Evolutionary conservation across 1,140 invertebrate genomes (phyloP).

Genomic region (Bacillus rossius): DNA sequence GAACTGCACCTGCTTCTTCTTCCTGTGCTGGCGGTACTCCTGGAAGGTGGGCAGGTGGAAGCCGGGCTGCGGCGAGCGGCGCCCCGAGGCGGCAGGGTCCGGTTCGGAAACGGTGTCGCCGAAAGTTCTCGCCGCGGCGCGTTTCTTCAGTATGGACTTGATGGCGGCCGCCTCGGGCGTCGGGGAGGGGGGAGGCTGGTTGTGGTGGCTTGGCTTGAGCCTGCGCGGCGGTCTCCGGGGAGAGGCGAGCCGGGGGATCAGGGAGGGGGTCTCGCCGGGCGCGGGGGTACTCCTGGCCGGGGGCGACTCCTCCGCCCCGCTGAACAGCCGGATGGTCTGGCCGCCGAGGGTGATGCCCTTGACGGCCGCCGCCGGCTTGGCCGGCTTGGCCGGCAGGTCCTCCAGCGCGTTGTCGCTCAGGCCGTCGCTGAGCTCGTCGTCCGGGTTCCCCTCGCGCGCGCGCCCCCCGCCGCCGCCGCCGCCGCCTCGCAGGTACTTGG

Average conservation of each 20-base stretch:
- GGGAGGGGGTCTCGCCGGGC: conserved; percentile 35
- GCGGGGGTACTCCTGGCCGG: not conserved
- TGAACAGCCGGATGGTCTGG: conserved; percentile 43
- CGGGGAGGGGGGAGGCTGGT: conserved; percentile 4
- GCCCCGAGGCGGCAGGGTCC: conserved; percentile 22
- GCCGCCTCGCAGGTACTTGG: conserved; percentile 16
- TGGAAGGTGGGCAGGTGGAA: conserved; percentile 24
- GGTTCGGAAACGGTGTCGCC: conserved; percentile 30
- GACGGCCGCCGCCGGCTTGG: conserved; percentile 9
- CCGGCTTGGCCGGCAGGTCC: conserved; percentile 12
- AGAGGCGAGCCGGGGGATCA: conserved; percentile 8
- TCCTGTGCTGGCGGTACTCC: conserved; percentile 23
- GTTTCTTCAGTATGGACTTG: conserved; percentile 67
- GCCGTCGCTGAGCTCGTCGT: conserved; percentile 38
- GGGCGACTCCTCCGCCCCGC: conserved; percentile 24
- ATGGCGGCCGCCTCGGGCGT: conserved; percentile 17
- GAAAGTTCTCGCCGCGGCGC: conserved; percentile 32
- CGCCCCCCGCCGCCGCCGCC: conserved; percentile 3
- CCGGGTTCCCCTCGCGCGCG: conserved; percentile 9
- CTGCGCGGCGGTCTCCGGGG: conserved; percentile 39
- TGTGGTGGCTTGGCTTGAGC: conserved; percentile 18
- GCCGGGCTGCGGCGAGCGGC: conserved; percentile 9
- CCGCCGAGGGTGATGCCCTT: conserved; percentile 43
- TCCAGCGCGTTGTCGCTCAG: conserved; percentile 48
- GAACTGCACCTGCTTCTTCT: conserved; percentile 37